phyloP scores from a whole-genome alignment of 2,113 vertebrate species.

The Aegotheles bennettii region DNA sequence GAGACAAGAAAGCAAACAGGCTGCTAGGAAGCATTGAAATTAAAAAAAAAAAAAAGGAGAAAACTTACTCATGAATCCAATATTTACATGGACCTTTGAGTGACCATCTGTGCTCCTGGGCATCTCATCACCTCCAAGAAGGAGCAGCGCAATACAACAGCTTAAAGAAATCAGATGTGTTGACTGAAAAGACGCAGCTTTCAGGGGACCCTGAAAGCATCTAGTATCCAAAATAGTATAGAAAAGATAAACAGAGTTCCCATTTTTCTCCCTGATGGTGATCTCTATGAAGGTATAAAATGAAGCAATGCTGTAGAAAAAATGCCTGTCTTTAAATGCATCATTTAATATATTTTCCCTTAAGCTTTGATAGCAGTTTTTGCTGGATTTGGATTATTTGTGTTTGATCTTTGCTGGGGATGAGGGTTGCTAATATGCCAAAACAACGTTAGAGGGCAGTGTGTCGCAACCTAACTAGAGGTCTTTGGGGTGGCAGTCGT shows the following conservation, averaged over 20 bases:
- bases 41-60: background rate
- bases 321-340: background rate
- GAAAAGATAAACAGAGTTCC: background rate
- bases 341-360: background rate
- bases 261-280: background rate
- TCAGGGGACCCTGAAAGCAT: background rate
- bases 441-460: slow-evolving; percentile 38
- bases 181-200: background rate
- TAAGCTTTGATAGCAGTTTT: background rate
- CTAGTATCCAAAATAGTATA: background rate
- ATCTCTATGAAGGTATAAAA: background rate
- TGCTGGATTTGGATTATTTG: background rate
- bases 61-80: background rate
- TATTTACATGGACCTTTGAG: background rate
- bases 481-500: background rate
- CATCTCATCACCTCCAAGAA: background rate
- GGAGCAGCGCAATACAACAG: background rate
- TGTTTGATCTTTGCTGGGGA: background rate
- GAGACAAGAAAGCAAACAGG: slow-evolving; percentile 9
- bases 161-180: background rate
- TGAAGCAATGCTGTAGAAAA: background rate
- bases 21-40: background rate
- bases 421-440: background rate
- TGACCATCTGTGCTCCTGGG: background rate
- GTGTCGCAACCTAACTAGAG: background rate